Evolutionary conservation across 2,797 vertebrate genomes (phyloP).

Genomic region (Pterois miles): DNA sequence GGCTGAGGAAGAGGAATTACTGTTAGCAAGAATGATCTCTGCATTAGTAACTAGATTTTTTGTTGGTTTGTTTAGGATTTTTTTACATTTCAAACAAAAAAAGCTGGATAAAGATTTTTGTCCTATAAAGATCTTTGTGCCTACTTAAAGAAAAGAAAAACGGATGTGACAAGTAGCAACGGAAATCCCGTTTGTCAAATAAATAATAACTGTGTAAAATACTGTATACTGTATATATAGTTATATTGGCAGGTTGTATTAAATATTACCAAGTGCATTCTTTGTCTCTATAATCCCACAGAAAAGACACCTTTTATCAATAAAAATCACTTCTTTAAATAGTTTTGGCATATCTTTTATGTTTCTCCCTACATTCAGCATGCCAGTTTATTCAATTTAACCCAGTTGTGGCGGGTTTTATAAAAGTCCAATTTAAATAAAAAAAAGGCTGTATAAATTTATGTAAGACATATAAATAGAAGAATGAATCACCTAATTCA

Average conservation of each 20-base stretch:
- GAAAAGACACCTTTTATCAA: conserved; percentile 36
- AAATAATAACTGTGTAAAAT: conserved; percentile 52
- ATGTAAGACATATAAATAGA: conserved; percentile 55
- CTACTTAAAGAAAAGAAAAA: conserved; percentile 17
- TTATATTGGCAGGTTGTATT: conserved; percentile 49
- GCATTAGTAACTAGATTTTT: neutral
- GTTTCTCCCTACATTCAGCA: conserved; percentile 65
- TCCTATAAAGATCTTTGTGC: conserved; percentile 16
- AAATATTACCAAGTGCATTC: conserved; percentile 58
- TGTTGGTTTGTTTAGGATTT: neutral
- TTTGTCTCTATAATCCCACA: conserved; percentile 38
- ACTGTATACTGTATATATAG: conserved; percentile 51
- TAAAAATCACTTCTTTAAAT: conserved; percentile 42
- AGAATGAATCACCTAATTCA: conserved; percentile 46
- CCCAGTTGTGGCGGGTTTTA: conserved; percentile 14
- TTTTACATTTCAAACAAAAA: neutral
- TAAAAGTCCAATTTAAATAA: conserved; percentile 28
- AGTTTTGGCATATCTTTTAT: conserved; percentile 45
- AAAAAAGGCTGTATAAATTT: conserved; percentile 40
- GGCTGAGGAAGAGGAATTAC: conserved; percentile 17
- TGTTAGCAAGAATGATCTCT: conserved; percentile 1
- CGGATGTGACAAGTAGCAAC: conserved; percentile 15
- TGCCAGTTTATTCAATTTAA: conserved; percentile 48
- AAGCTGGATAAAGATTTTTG: neutral
- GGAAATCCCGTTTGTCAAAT: conserved; percentile 48